Percentiles rank a stretch among this genome's conserved stretches.
These are phyloP conservation scores for Manis crassicaudata DNA, from an alignment of 2,797 vertebrate genomes.

Conservation along the genomic window DNA sequence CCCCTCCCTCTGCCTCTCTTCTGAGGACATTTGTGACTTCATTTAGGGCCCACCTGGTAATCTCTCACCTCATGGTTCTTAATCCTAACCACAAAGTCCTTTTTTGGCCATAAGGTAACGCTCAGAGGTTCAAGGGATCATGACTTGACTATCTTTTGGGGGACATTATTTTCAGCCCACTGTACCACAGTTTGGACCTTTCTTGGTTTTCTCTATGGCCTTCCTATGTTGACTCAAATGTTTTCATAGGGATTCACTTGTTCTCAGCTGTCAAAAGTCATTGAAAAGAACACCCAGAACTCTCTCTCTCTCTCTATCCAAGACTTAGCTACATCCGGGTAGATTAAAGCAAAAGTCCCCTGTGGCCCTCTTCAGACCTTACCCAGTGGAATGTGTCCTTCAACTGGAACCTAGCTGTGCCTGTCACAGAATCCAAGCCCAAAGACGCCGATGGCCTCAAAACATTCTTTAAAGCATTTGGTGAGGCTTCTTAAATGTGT, in stretches of 20 bases:
- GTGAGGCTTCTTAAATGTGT: background rate
- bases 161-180: background rate
- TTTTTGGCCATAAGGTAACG: background rate
- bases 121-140: background rate
- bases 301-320: background rate
- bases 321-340: background rate
- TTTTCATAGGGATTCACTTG: conserved; percentile 28
- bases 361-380: conserved; percentile 12
- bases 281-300: background rate
- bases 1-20: background rate
- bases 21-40: background rate
- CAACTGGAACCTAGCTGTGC: conserved; percentile 23
- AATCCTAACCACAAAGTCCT: background rate
- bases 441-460: conserved; percentile 7
- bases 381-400: background rate
- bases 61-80: background rate
- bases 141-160: background rate
- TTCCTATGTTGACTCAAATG: background rate
- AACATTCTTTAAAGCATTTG: conserved; percentile 48
- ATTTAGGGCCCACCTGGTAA: background rate
- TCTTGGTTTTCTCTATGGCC: conserved; percentile 18
- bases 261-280: conserved; percentile 36
- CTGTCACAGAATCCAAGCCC: conserved; percentile 24
- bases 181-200: background rate
- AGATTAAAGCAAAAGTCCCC: background rate